These are phyloP conservation scores for Eurosta solidaginis DNA, from an alignment of 1,140 invertebrate species.

Conservation along the genomic window DNA sequence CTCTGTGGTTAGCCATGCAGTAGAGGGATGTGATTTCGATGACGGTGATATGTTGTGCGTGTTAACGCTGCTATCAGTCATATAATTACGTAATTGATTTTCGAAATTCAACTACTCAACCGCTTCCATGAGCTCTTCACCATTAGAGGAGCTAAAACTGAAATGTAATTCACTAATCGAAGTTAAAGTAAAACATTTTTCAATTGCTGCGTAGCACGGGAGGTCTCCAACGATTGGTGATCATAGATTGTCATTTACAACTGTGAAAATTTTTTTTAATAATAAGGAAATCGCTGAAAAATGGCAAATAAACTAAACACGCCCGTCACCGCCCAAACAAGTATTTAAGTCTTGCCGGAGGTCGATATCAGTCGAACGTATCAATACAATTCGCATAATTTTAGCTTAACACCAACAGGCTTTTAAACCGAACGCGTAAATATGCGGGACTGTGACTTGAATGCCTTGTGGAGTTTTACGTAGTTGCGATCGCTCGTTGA, in stretches of 20 bases:
- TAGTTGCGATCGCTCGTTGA: neutral
- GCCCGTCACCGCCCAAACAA: neutral
- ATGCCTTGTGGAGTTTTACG: neutral
- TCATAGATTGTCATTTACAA: neutral
- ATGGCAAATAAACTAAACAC: neutral
- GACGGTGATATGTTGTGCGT: too few relatives aligned
- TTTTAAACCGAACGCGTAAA: neutral
- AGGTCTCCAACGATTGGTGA: neutral
- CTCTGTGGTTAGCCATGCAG: too few relatives aligned
- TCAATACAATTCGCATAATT: neutral
- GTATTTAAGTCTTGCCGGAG: neutral
- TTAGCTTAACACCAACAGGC: neutral
- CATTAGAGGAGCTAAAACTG: too few relatives aligned
- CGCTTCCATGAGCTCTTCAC: too few relatives aligned
- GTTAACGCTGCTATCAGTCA: too few relatives aligned
- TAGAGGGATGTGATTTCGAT: too few relatives aligned
- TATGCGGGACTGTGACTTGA: neutral
- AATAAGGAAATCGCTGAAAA: neutral
- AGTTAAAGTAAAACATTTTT: neutral
- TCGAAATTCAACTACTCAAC: too few relatives aligned
- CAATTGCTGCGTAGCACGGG: neutral
- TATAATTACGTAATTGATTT: too few relatives aligned
- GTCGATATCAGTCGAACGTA: neutral
- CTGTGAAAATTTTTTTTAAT: neutral
- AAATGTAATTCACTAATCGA: too few relatives aligned